Evolutionary conservation across 2,797 vertebrate genomes (phyloP).

Genomic region (Lindbergichthys nudifrons): DNA sequence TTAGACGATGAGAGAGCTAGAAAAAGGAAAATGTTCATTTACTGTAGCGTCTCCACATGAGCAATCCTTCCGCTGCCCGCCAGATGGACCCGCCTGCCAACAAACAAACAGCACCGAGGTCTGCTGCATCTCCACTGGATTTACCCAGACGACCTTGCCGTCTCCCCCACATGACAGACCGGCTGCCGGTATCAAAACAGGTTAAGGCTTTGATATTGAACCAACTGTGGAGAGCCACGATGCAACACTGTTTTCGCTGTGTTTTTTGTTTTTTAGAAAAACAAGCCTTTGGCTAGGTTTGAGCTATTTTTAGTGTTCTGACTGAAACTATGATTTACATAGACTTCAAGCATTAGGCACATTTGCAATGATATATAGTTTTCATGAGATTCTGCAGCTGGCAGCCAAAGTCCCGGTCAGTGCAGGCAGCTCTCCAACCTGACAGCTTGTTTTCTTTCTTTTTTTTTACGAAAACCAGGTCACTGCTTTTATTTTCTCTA

Average conservation of each 20-base stretch:
- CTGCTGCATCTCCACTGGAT: slow-evolving; percentile 58
- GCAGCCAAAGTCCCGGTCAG: slow-evolving; percentile 34
- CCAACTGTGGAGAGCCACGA: slow-evolving; percentile 41
- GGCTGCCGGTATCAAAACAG: slow-evolving; percentile 37
- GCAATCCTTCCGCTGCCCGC: slow-evolving; percentile 63
- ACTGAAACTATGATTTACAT: slow-evolving; percentile 56
- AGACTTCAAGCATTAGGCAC: slow-evolving; percentile 36
- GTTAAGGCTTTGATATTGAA: slow-evolving; percentile 50
- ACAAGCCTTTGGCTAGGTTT: slow-evolving; percentile 43
- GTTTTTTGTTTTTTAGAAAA: not conserved
- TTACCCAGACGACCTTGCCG: slow-evolving; percentile 75
- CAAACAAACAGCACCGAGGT: slow-evolving; percentile 49
- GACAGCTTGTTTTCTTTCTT: slow-evolving; percentile 10
- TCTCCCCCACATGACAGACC: slow-evolving; percentile 48
- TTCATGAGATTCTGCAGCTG: slow-evolving; percentile 36
- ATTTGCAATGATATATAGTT: slow-evolving; percentile 12
- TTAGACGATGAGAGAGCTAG: too few species aligned
- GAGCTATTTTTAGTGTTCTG: slow-evolving; percentile 68
- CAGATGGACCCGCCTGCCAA: slow-evolving; percentile 76
- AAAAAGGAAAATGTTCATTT: too few species aligned
- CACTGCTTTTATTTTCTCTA: slow-evolving; percentile 13
- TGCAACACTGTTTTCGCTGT: slow-evolving; percentile 23
- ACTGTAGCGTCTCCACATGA: slow-evolving; percentile 23
- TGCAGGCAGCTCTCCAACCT: slow-evolving; percentile 13
- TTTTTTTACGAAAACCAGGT: slow-evolving; percentile 13